Evolutionary conservation across 2,113 vertebrate species (phyloP), one percentile per base, ranked within the genome.

Genomic region (Sterna hirundo): DNA sequence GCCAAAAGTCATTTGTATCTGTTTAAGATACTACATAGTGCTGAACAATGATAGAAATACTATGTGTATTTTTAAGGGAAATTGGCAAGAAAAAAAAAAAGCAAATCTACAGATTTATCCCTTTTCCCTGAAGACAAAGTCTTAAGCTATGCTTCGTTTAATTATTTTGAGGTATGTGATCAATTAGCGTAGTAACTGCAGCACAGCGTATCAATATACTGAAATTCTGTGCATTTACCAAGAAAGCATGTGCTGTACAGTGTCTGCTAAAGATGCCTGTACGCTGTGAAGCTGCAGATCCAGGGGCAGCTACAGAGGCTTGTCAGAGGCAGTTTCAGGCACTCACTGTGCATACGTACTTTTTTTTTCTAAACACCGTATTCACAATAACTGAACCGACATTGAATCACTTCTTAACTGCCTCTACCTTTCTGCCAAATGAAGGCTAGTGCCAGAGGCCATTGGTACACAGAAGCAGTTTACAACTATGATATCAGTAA

Each of bases 401-500:
- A 29, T 46, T 71, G 74, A 70, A 65, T 38, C 21, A 72, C 61
- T 95, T 88, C 17, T 54, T 79, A 78, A 79, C 13, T 64, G 34
- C 23, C n/a, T 66, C 68, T 47, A 82, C 58, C 69, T 57, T 91
- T 68, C 84, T 77, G 42, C 22, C 51, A 75, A 77, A 76, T 6
- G 20, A 79, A 79, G 2, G 5, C 22, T 65, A 68, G 83, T 54
- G 57, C 42, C 65, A 44, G 55, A 72, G 47, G n/a, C 47, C 57
- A 49, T 8, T 58, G 51, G 30, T 27, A 65, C 4, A 71, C 3
- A 36, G 32, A 82, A 83, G 20, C 34, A 71, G 86, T 81, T 96
- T 89, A 71, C 76, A 96, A 77, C 34, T 47, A 18, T 62, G 72
- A 16, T 51, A 96, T 79, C 68, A 94, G n/a, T 86, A 95, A 92